These are phyloP conservation scores for Aporophyla nigra DNA, from an alignment of 2,888 invertebrate species.

Conservation along the genomic window DNA sequence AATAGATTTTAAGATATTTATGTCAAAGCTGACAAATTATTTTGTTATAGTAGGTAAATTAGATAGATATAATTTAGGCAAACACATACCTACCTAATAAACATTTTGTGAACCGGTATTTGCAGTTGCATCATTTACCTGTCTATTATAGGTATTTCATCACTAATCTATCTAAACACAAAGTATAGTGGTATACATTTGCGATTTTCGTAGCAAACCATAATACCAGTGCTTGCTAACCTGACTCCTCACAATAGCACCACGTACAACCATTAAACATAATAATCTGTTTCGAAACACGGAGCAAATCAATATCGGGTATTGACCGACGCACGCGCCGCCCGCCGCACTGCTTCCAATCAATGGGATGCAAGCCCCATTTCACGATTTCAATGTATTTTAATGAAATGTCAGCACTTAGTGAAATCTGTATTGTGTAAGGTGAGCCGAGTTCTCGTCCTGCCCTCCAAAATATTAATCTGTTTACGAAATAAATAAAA, in stretches of 20 bases:
- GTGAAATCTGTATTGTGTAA: constrained; percentile 87
- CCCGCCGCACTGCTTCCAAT: constrained; percentile 80
- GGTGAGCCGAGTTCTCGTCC: constrained; percentile 73
- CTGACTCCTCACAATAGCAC: constrained; percentile 65
- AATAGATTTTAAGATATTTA: constrained; percentile 54
- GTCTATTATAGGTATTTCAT: constrained; percentile 30
- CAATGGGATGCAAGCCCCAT: constrained; percentile 88
- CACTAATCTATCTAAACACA: constrained; percentile 35
- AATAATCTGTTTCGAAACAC: constrained; percentile 80
- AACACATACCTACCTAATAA: background rate
- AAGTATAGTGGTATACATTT: constrained; percentile 36
- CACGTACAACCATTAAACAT: constrained; percentile 70
- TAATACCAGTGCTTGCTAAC: constrained; percentile 57
- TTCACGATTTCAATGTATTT: constrained; percentile 90
- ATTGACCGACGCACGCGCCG: constrained; percentile 83
- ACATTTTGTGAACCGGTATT: background rate
- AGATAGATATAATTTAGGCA: background rate
- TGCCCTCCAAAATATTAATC: constrained; percentile 71
- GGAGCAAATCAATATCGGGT: constrained; percentile 85
- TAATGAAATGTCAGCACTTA: constrained; percentile 90
- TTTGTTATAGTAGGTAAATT: background rate
- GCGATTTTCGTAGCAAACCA: constrained; percentile 44
- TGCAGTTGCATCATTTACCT: constrained; percentile 17
- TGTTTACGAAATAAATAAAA: constrained; percentile 73
- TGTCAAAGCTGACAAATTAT: constrained; percentile 34